Evolutionary conservation across 2,113 vertebrate genomes (phyloP), one percentile per base, ranked within the genome.

Genomic region (Numida meleagris): DNA sequence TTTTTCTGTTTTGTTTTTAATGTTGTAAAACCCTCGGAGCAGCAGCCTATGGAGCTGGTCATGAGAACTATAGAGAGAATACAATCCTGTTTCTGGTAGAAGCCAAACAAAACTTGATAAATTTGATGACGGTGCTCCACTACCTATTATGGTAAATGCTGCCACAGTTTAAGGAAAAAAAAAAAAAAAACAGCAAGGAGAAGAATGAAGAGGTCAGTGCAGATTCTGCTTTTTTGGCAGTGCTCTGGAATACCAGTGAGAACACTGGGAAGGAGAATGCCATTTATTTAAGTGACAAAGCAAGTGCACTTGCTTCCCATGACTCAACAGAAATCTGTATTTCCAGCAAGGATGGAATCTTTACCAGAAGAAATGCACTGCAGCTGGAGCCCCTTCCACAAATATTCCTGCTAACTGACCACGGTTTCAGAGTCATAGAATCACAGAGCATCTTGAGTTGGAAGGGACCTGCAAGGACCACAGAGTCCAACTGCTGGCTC

Each of bases 251-350:
- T 88, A 55, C 67, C 79, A 63, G 36, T 29, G 34, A 85, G 82
- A 74, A 27, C 76, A 9, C 72, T 67, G 68, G 57, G 79, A 88
- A 90, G 65, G 65, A 93, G 51, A 94, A 93, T 61, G 51, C 29
- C 83, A 42, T 94, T 89, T 92, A 42, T 87, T 86, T 77, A 86
- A 90, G 43, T 88, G 91, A 86, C 73, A 58, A 33, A 65, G 79
- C 76, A 77, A 83, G 70, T 61, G 42, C 33, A 43, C 15, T 70
- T 46, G 25, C 75, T 90, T 95, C 75, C 57, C 0, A 4, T 94
- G 93, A 95, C 88, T 93, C 82, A 38, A 86, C 79, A 86, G 11
- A 89, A 79, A 19, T 34, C 25, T 4, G 1, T 5, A 4, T 50
- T 83, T 75, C 8, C 23, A 94, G n/a, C 46, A 51, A 59, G 36